Percentiles rank a stretch among this genome's conserved stretches.
phyloP scores from a whole-genome alignment of 2,797 vertebrate species.

The Orientallactaga sibirica region DNA sequence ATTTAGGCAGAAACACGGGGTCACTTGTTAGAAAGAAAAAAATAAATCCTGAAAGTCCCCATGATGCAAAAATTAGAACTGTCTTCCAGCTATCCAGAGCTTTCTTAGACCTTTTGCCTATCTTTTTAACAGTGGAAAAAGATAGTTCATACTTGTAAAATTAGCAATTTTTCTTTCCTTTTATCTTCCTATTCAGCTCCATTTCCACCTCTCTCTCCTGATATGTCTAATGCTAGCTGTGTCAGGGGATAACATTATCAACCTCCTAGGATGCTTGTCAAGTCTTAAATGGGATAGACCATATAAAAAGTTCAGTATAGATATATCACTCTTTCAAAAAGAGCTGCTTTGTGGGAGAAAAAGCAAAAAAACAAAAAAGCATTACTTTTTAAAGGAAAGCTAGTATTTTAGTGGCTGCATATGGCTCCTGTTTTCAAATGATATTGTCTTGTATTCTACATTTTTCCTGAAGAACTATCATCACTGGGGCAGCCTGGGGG shows the following conservation, averaged over 20 bases:
- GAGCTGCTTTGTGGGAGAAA: background rate
- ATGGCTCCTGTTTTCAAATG: background rate
- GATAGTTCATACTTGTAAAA: background rate
- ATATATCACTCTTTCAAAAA: constrained; percentile 28
- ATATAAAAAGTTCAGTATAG: background rate
- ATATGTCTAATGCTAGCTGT: background rate
- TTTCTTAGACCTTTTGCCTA: background rate
- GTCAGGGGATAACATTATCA: background rate
- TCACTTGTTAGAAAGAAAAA: background rate
- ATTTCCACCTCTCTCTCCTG: background rate
- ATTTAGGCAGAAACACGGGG: constrained; percentile 21
- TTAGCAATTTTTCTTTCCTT: background rate
- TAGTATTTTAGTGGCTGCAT: background rate
- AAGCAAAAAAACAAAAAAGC: background rate
- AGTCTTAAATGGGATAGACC: constrained; percentile 34
- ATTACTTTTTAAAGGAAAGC: background rate
- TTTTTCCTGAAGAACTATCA: background rate
- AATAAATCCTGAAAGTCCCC: background rate
- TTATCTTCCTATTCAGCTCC: background rate
- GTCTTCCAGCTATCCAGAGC: background rate
- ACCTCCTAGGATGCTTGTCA: background rate
- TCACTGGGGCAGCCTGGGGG: accelerated
- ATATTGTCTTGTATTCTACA: background rate
- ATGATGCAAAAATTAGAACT: background rate
- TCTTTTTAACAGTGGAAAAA: background rate